Conservation (phyloP, 1,140 invertebrate species). For the Ceratina japonica region DNA sequence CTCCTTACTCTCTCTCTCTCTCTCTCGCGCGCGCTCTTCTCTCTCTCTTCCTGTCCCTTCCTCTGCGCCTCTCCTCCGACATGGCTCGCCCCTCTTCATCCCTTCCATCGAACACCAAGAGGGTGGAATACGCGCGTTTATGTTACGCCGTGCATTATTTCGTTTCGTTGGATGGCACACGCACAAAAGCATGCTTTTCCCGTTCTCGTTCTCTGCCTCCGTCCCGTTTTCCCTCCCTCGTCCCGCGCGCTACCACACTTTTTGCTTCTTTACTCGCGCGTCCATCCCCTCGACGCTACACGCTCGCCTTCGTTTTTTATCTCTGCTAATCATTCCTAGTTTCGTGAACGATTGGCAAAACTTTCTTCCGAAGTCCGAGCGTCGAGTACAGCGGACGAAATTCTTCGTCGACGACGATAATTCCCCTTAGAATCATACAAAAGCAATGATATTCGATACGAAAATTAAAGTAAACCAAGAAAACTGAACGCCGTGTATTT, state of each 20-base stretch:
- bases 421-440: too few species aligned
- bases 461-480: too few species aligned
- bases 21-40: conserved; percentile 29
- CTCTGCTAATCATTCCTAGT: conserved; percentile 1
- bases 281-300: too few species aligned
- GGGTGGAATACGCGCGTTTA: conserved; percentile 61
- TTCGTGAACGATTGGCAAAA: too few species aligned
- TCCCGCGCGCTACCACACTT: neutral
- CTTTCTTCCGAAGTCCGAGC: neutral
- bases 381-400: neutral
- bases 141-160: conserved; percentile 62
- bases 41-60: neutral
- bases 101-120: conserved; percentile 33
- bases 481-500: neutral
- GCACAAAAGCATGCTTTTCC: conserved; percentile 46
- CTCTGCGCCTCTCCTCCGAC: conserved; percentile 8
- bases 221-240: neutral
- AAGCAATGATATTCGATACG: too few species aligned
- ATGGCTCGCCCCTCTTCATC: neutral
- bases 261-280: too few species aligned
- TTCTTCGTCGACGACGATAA: too few species aligned
- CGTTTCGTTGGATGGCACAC: conserved; percentile 60
- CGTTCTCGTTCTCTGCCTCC: neutral
- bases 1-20: conserved; percentile 53
- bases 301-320: neutral